These are phyloP conservation scores for Mus caroli DNA, from an alignment of 2,797 vertebrate species.

Conservation along the genomic window DNA sequence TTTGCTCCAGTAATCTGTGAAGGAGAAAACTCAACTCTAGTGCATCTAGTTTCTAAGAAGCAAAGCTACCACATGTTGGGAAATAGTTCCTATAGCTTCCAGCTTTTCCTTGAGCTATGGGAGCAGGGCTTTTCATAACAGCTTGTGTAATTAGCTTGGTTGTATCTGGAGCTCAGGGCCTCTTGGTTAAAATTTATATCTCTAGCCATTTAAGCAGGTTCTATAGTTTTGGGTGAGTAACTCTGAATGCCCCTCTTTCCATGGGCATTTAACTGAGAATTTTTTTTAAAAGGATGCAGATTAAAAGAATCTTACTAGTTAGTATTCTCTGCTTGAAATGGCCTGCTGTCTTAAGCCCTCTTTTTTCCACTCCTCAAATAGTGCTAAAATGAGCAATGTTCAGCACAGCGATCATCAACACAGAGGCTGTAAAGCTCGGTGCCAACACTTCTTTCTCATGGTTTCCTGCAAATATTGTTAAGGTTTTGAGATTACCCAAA, in stretches of 20 bases:
- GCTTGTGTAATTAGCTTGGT: background rate
- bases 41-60: background rate
- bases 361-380: background rate
- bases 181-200: constrained; percentile 48
- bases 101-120: background rate
- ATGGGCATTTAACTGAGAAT: constrained; percentile 1
- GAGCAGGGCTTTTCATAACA: background rate
- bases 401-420: background rate
- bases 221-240: constrained; percentile 42
- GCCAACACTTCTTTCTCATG: background rate
- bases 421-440: background rate
- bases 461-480: background rate
- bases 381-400: background rate
- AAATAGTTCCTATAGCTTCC: background rate
- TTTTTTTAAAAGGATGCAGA: background rate
- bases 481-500: background rate
- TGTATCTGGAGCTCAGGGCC: background rate
- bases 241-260: background rate
- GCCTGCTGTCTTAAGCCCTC: background rate
- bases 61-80: background rate
- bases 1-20: constrained; percentile 6
- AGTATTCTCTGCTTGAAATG: background rate
- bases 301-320: background rate
- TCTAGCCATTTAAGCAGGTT: constrained; percentile 24
- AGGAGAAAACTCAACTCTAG: background rate